Evolutionary conservation across 2,113 vertebrate genomes (phyloP).

Genomic region (Lathamus discolor): DNA sequence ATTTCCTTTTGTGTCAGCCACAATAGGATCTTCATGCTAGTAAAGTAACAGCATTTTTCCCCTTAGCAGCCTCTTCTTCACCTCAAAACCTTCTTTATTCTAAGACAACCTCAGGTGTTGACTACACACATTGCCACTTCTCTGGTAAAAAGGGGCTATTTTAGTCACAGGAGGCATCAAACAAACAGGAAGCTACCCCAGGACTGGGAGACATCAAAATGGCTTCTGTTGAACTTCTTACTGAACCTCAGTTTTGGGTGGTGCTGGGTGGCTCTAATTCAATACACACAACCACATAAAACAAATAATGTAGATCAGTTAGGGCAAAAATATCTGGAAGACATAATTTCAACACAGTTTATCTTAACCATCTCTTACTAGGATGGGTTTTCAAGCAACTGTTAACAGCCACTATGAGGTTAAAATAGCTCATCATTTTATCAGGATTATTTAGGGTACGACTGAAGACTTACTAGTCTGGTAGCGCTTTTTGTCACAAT

Average conservation of each 20-base stretch:
- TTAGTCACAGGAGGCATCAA: background rate
- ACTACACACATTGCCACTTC: background rate
- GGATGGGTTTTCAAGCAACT: background rate
- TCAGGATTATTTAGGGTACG: constrained; percentile 69
- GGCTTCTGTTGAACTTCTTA: background rate
- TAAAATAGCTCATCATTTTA: constrained; percentile 75
- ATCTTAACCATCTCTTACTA: background rate
- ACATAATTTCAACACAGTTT: constrained; percentile 25
- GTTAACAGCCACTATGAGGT: constrained; percentile 43
- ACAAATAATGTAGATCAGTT: accelerated
- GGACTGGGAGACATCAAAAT: background rate
- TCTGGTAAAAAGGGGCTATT: background rate
- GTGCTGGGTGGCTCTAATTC: background rate
- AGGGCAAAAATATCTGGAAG: background rate
- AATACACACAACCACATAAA: background rate
- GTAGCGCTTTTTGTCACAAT: constrained; percentile 74
- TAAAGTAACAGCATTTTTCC: background rate
- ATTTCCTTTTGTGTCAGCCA: background rate
- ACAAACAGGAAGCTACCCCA: background rate
- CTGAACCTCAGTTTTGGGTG: background rate
- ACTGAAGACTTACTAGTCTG: constrained; percentile 70
- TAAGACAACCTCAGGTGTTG: background rate
- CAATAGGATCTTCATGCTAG: background rate
- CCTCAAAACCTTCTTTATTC: background rate
- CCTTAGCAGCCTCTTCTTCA: background rate